Evolutionary conservation across 1,140 invertebrate species (phyloP), one percentile per base, ranked within the genome.

Genomic region (Mycetomoellerius zeteki): DNA sequence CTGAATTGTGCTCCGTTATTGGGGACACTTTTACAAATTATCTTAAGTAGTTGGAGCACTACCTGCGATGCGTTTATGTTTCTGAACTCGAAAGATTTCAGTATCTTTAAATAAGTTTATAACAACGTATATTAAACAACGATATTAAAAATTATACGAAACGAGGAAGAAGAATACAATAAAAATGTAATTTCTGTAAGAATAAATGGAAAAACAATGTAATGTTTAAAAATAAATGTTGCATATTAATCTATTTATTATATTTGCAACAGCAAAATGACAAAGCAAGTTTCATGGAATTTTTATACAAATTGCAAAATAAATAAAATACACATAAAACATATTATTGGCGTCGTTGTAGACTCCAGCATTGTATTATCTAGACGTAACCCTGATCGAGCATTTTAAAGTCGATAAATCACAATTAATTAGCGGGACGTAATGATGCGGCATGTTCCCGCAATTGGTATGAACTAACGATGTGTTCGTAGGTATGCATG

Each of bases 381-480:
- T 86, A 82, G 73, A 78, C 56, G 80, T 84, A 88, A 52, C 58
- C 67, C 84, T 60, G 89, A 91, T 87, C 89, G 90, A 65, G 85
- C 78, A 72, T 95, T 94, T 94, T 94, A 93, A 93, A 92, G 93
- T 92, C 94, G 93, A 95, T 95, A 95, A 95, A 95, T 95, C 95
- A 95, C 94, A 95, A 95, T 95, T 95, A 95, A 95, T 95, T 95
- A 95, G 93, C 93, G 89, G 92, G 92, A 92, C 94, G 94, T 95
- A 95, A 95, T 95, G 94, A 95, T 94, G 94, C 94, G 93, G 94
- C 94, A 94, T 95, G 94, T 95, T 90, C 91, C 89, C 93, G 92
- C 94, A 94, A 94, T 95, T 94, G 94, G 94, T 94, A 95, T 94
- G 92, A 94, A 81, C 90, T 88, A 73, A 87, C 89, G 89, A 77